Conservation (phyloP, 2,113 vertebrate genomes). For the Thamnaconus septentrionalis region DNA sequence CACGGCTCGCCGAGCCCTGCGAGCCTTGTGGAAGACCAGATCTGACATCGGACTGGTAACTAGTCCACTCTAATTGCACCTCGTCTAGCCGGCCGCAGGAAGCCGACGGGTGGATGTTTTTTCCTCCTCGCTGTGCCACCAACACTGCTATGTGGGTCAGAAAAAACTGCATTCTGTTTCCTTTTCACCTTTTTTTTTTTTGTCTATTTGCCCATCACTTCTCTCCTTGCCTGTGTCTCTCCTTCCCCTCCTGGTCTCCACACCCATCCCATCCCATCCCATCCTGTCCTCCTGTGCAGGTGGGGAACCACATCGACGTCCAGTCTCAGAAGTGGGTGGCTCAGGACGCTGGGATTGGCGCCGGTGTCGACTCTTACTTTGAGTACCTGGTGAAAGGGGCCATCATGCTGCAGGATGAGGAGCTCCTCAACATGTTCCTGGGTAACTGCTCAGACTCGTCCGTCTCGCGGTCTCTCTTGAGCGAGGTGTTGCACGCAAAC, state of each 20-base stretch:
- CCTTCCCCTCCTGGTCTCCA: neutral
- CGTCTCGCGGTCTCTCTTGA: too few species aligned
- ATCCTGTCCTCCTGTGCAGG: constrained; percentile 68
- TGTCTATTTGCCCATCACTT: neutral
- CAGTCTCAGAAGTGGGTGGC: constrained; percentile 95
- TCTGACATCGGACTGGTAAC: constrained; percentile 94
- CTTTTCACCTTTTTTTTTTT: too few species aligned
- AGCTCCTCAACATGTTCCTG: constrained; percentile 90
- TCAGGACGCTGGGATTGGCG: constrained; percentile 95
- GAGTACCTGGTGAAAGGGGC: constrained; percentile 98
- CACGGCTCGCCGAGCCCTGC: constrained; percentile 83
- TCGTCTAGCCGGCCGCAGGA: too few species aligned
- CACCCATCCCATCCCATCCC: neutral
- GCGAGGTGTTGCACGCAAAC: too few species aligned
- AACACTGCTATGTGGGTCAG: too few species aligned
- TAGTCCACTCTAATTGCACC: neutral
- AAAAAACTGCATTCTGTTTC: too few species aligned
- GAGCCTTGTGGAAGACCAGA: constrained; percentile 88
- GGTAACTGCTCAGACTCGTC: constrained; percentile 66
- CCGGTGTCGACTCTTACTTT: constrained; percentile 96
- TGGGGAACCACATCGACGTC: constrained; percentile 97
- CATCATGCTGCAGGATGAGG: constrained; percentile 91
- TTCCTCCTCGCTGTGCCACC: too few species aligned
- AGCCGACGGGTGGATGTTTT: too few species aligned
- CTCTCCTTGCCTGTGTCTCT: neutral